Evolutionary conservation across 2,113 vertebrate genomes (phyloP), one percentile per base, ranked within the genome.

Genomic region (Caretta caretta): DNA sequence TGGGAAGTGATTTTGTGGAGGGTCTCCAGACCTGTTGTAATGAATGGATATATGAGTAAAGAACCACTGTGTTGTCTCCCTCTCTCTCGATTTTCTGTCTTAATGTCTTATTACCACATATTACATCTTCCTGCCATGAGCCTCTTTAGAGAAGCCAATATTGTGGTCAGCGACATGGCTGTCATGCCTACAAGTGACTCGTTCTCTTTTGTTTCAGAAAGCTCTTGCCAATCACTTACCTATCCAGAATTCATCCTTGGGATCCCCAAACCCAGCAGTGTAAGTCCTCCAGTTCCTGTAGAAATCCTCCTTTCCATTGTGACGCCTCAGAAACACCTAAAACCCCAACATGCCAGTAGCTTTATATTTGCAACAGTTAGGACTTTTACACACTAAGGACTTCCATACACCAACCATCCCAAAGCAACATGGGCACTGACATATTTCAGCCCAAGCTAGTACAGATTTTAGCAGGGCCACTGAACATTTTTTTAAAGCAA

Each of bases 221-320:
- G 24, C 8, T 57, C 27, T 82, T 31, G 79, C 4, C 3, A 75
- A 4, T 2, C 10, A 35, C 94, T 88, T 98, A 99, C 99, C 99
- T 22, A 99, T 98, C 99, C 99, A 99, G 98, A 99, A 99, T 97
- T 99, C 99, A 92, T 99, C 99, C 4, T 97, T 98, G 96, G 98
- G 98, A 97, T 99, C 99, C 57, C 99, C 99, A 87, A 99, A 99
- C 6, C 99, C 99, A 84, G 97, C 97, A 5, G 98, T 98, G 0
- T 99, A 99, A 88, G 99, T 98, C 96, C 98, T 99, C 99, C 99
- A 99, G 98, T 99, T 99, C 90, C 96, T 98, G 97, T 99, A 99
- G 98, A 99, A 99, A 93, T 99, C 98, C 57, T 99, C 97, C 75
- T 88, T 98, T 13, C 99, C 99, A 1, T 99, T 99, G 93, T 99